These are phyloP conservation scores for Macaria liturata DNA, from an alignment of 2,888 invertebrate genomes.

Conservation along the genomic window DNA sequence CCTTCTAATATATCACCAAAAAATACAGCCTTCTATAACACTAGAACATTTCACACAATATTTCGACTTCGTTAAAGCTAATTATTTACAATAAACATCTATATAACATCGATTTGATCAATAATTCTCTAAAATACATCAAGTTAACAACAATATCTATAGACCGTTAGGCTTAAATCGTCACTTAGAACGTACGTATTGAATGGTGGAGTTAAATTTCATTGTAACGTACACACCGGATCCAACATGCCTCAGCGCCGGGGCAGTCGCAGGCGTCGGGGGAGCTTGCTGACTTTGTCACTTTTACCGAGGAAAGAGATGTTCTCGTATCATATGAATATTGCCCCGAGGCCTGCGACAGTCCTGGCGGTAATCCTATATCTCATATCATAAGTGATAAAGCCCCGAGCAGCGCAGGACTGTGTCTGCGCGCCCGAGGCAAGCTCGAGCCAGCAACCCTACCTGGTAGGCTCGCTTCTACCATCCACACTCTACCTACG, in stretches of 20 bases:
- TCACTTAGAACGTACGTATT: slow-evolving; percentile 64
- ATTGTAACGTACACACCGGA: slow-evolving; percentile 13
- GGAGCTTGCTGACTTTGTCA: neutral
- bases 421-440: slow-evolving; percentile 8
- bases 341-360: too few species aligned
- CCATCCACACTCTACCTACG: slow-evolving; percentile 26
- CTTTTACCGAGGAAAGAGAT: neutral
- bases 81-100: slow-evolving; percentile 82
- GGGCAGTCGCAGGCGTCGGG: neutral
- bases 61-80: slow-evolving; percentile 62
- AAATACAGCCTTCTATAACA: slow-evolving; percentile 81
- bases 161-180: slow-evolving; percentile 73
- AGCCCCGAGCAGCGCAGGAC: slow-evolving; percentile 4
- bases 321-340: too few species aligned
- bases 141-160: slow-evolving; percentile 78
- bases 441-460: slow-evolving; percentile 10
- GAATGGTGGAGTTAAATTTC: slow-evolving; percentile 35
- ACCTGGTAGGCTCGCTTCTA: slow-evolving; percentile 9
- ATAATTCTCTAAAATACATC: slow-evolving; percentile 82
- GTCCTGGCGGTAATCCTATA: slow-evolving; percentile 3
- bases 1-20: slow-evolving; percentile 81
- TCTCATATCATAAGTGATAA: neutral
- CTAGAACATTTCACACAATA: slow-evolving; percentile 65
- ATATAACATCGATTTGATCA: slow-evolving; percentile 82
- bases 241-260: slow-evolving; percentile 15